These are phyloP conservation scores for Hepsetus odoe DNA, from an alignment of 2,113 vertebrate species.

Conservation along the genomic window DNA sequence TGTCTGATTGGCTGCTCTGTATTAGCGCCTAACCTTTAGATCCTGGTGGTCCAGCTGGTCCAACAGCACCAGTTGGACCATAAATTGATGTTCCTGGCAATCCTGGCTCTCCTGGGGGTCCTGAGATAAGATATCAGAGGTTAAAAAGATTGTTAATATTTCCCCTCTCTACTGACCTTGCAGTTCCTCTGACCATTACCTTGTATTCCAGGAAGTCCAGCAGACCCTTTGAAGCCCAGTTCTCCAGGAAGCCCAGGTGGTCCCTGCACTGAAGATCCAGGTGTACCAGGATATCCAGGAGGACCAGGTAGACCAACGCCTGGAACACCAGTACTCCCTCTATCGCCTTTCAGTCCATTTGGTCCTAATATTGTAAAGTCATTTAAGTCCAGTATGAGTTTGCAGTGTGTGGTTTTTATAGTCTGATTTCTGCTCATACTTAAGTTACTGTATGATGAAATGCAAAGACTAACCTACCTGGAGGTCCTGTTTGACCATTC, in stretches of 20 bases:
- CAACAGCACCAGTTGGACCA: slow-evolving; percentile 61
- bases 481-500: neutral
- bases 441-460: neutral
- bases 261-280: slow-evolving; percentile 53
- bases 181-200: slow-evolving; percentile 46
- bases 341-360: slow-evolving; percentile 56
- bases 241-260: slow-evolving; percentile 53
- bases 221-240: slow-evolving; percentile 60
- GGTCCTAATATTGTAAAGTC: slow-evolving; percentile 47
- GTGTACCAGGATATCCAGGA: slow-evolving; percentile 56
- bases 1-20: no score
- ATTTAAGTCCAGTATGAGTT: neutral
- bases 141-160: neutral
- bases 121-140: slow-evolving; percentile 49
- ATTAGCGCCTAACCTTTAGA: slow-evolving; percentile 59
- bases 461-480: slow-evolving; percentile 2
- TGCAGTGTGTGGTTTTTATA: neutral
- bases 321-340: slow-evolving; percentile 61
- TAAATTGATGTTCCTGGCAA: slow-evolving; percentile 53
- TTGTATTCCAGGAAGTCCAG: slow-evolving; percentile 55
- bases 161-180: no score
- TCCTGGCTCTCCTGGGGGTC: slow-evolving; percentile 66
- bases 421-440: neutral
- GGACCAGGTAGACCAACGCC: slow-evolving; percentile 58
- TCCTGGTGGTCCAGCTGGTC: slow-evolving; percentile 62